Conservation (phyloP, 2,113 vertebrate species). For the Sorex araneus region DNA sequence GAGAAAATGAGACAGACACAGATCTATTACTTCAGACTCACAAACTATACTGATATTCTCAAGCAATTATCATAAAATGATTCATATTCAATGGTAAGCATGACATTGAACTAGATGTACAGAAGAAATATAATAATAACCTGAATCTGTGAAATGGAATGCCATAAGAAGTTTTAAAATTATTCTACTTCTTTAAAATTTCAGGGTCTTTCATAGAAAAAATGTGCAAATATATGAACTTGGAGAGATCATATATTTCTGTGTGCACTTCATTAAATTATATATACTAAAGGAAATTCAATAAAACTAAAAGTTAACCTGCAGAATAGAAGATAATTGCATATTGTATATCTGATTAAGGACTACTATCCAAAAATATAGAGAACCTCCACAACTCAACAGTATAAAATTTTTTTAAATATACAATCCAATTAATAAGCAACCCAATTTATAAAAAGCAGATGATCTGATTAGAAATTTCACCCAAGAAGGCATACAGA, state of each 20-base stretch:
- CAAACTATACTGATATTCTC: conserved; percentile 19
- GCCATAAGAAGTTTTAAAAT: conserved; percentile 1
- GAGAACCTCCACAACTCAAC: neutral
- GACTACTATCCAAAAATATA: neutral
- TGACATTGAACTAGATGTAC: conserved; percentile 29
- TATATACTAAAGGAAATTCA: neutral
- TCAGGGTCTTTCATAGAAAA: conserved; percentile 9
- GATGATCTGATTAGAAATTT: neutral
- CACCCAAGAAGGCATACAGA: neutral
- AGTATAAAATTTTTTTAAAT: neutral
- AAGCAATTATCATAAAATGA: conserved; percentile 54
- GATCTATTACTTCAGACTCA: conserved; percentile 38
- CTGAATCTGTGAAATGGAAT: neutral
- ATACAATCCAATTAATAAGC: neutral
- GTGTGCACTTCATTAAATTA: conserved; percentile 46
- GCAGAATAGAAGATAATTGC: neutral
- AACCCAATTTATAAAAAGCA: neutral
- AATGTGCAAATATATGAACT: neutral
- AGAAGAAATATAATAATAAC: conserved; percentile 36
- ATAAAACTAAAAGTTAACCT: neutral
- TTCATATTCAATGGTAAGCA: conserved; percentile 25
- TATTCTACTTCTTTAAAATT: conserved; percentile 6
- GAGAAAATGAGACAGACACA: neutral
- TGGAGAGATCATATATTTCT: conserved; percentile 35
- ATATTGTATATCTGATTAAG: neutral